Percentiles rank a stretch among this genome's conserved stretches.
Conservation (phyloP, 2,888 invertebrate species). For the Pollenia angustigena region DNA sequence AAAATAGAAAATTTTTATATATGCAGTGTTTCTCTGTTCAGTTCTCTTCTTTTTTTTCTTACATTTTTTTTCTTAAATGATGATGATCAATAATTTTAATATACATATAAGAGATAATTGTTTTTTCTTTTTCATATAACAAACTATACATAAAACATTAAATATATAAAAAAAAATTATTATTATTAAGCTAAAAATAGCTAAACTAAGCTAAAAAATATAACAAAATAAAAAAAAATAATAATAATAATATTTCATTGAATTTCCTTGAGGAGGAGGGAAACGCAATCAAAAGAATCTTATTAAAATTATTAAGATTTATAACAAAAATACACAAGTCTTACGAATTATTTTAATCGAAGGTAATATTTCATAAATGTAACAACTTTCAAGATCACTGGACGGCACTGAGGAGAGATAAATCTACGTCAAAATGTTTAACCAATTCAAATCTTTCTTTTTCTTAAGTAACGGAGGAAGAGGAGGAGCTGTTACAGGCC, state of each 20-base stretch:
- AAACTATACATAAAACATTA: constrained; percentile 58
- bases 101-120: background rate
- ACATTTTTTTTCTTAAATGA: constrained; percentile 8
- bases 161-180: constrained; percentile 42
- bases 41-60: constrained; percentile 17
- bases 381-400: constrained; percentile 54
- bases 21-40: constrained; percentile 46
- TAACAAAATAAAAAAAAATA: constrained; percentile 29
- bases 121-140: background rate
- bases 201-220: constrained; percentile 67
- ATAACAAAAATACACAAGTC: constrained; percentile 43
- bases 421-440: constrained; percentile 45
- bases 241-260: constrained; percentile 28
- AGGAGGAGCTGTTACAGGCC: constrained; percentile 62
- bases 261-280: constrained; percentile 24
- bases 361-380: constrained; percentile 18
- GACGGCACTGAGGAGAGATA: constrained; percentile 53
- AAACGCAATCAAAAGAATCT: constrained; percentile 43
- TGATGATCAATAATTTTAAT: constrained; percentile 26
- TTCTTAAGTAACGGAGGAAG: constrained; percentile 56
- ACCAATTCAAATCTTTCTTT: constrained; percentile 54
- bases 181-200: constrained; percentile 63
- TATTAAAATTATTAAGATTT: constrained; percentile 43
- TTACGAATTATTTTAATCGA: constrained; percentile 21
- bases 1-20: constrained; percentile 52